phyloP scores from a whole-genome alignment of 2,888 invertebrate genomes.

The Mythimna pallens region DNA sequence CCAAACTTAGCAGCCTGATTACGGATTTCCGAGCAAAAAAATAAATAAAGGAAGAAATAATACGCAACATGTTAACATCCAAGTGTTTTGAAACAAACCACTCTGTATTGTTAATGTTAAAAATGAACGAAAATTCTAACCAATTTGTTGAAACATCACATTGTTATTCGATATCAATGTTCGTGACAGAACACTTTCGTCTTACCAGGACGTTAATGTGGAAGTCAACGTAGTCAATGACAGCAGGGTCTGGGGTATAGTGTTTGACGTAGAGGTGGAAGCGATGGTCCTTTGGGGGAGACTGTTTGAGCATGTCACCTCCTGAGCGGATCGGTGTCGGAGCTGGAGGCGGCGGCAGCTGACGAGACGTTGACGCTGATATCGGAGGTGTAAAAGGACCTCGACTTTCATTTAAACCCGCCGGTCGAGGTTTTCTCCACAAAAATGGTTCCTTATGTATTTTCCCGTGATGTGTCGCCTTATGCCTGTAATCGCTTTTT shows the following conservation, averaged over 20 bases:
- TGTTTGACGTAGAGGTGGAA: constrained; percentile 84
- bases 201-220: constrained; percentile 81
- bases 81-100: constrained; percentile 79
- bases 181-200: constrained; percentile 80
- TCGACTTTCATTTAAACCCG: constrained; percentile 68
- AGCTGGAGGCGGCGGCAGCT: constrained; percentile 66
- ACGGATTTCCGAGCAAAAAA: constrained; percentile 89
- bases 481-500: constrained; percentile 72
- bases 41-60: constrained; percentile 85
- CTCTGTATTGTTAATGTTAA: constrained; percentile 70
- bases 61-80: constrained; percentile 75
- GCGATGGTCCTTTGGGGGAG: constrained; percentile 78
- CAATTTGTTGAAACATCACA: constrained; percentile 45
- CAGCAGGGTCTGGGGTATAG: constrained; percentile 83
- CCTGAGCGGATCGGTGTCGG: constrained; percentile 69
- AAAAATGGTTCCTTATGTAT: constrained; percentile 84
- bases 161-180: constrained; percentile 70
- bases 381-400: constrained; percentile 79
- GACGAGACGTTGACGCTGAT: constrained; percentile 41
- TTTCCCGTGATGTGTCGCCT: constrained; percentile 77
- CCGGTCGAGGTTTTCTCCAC: constrained; percentile 79
- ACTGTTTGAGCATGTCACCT: constrained; percentile 55
- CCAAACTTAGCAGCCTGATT: constrained; percentile 90
- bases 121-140: constrained; percentile 60
- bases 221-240: constrained; percentile 85